Conservation (phyloP, 2,113 vertebrate genomes). For the Electrona antarctica region DNA sequence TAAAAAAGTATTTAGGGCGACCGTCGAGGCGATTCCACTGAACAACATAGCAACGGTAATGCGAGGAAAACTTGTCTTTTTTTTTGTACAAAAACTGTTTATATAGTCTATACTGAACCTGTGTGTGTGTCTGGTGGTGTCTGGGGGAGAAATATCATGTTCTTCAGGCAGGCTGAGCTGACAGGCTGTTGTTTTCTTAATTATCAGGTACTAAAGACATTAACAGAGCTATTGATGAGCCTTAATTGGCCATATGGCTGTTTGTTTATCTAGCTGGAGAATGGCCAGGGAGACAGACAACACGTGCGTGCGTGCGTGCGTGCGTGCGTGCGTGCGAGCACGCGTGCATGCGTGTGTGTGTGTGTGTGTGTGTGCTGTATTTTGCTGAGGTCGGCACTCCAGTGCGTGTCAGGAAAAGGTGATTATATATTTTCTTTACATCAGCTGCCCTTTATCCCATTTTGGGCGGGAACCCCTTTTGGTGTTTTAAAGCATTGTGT, state of each 20-base stretch:
- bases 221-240: constrained; percentile 72
- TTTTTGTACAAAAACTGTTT: no score
- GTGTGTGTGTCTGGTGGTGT: no score
- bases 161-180: constrained; percentile 38
- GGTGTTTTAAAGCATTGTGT: no score
- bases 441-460: constrained; percentile 28
- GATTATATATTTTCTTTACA: constrained; percentile 45
- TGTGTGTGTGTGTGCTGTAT: background rate
- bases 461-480: no score
- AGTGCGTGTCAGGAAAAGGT: constrained; percentile 15
- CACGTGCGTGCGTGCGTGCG: constrained; percentile 9
- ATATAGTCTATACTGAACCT: no score
- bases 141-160: constrained; percentile 34
- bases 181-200: constrained; percentile 69
- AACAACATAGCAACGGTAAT: no score
- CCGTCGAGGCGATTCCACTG: no score
- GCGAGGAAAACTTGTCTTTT: no score
- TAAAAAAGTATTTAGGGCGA: no score
- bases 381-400: background rate
- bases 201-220: constrained; percentile 69
- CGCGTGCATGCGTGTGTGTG: background rate
- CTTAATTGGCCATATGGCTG: constrained; percentile 78
- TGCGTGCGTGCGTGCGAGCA: background rate
- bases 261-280: constrained; percentile 64
- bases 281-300: constrained; percentile 44